Percentiles rank a stretch among this genome's conserved stretches.
Conservation (phyloP, 2,797 vertebrate genomes). For the Pipistrellus pipistrellus region DNA sequence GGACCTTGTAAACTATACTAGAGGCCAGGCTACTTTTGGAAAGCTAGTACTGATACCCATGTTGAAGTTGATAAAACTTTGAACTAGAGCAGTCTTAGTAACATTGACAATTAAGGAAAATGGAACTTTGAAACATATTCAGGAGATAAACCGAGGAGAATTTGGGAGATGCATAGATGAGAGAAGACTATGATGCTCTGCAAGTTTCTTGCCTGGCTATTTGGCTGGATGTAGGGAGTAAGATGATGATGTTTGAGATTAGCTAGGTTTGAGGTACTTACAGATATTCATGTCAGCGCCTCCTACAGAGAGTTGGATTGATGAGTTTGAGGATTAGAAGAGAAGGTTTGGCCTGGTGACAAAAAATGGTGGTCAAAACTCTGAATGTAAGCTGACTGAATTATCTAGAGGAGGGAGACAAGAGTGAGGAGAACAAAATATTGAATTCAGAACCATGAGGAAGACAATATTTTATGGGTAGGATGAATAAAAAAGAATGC, state of each 20-base stretch:
- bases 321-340: background rate
- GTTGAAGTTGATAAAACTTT: background rate
- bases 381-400: background rate
- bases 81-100: background rate
- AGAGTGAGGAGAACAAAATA: background rate
- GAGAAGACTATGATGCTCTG: background rate
- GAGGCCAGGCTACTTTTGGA: background rate
- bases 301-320: background rate
- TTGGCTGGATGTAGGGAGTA: background rate
- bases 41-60: background rate
- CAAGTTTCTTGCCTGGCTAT: background rate
- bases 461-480: background rate
- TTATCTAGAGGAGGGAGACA: background rate
- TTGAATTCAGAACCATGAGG: background rate
- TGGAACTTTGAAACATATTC: background rate
- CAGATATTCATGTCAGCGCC: background rate
- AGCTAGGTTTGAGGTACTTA: background rate
- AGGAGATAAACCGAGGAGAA: background rate
- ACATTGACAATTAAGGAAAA: background rate
- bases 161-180: background rate
- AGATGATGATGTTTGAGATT: background rate
- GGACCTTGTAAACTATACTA: background rate
- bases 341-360: background rate
- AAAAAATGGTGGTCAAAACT: constrained; percentile 15
- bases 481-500: background rate